Base-by-base conservation (phyloP, 1,140 invertebrate genomes). In the Venturia canescens region DNA sequence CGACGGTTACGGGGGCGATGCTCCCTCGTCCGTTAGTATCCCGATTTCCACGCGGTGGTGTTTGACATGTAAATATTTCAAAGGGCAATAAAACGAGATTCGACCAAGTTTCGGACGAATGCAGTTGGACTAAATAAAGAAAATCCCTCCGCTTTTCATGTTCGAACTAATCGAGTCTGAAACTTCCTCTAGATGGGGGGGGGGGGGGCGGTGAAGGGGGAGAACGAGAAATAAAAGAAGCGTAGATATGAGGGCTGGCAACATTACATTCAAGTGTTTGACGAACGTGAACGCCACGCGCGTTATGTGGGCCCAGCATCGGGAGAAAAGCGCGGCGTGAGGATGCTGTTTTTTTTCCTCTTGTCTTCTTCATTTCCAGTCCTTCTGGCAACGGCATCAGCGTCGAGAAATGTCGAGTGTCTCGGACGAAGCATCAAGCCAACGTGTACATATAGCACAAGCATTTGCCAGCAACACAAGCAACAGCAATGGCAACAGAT, bases 181-280 rank as follows among this genome's bases (percentile, higher is more conserved):
- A 31, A 69, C 29, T 69, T 69, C 27, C 66, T 69, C 13, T 69
- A 69, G 60, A 57, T 57, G 53, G 53, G 21, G 18, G 7, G n/a
- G 16, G n/a, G 16, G 18, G n/a, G 23, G 27, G 66, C 44, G 38
- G 67, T 60, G 18, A 75, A 6, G 66, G 27, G 60, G 3, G 60
- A 23, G 23, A 67, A 26, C 0, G 5, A 34, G 27, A 60, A 76
- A 53, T 1, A 76, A 76, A 60, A 57, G 26, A 15, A 16, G 69
- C 38, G 27, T 13, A 53, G 38, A 74, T 74, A 69, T 21, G 66
- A 69, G 66, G 29, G 66, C 50, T 81, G 80, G 80, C 77, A 81
- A 83, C 86, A 85, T 88, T 88, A 88, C 85, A 79, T 84, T 88
- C 86, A 85, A 88, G 87, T 87, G 87, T 87, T 89, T 88, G 87